Percentiles rank a stretch among this genome's conserved stretches.
phyloP scores from a whole-genome alignment of 2,113 vertebrate genomes.

The Engraulis encrasicolus region DNA sequence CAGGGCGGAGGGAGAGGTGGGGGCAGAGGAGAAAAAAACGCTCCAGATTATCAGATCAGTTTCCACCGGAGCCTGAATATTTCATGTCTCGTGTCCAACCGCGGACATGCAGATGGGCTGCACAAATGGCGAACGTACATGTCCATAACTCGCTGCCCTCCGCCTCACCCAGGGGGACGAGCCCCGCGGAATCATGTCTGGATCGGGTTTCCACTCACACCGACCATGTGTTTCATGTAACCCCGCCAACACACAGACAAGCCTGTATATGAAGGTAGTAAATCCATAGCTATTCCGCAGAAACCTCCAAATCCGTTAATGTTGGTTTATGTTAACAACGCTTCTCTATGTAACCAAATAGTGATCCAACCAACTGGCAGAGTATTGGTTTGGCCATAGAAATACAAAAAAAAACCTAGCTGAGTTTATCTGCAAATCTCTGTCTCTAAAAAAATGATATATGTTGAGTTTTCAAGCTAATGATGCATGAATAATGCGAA shows the following conservation, averaged over 20 bases:
- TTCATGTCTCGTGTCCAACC: constrained; percentile 71
- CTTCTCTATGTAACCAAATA: neutral
- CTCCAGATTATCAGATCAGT: constrained; percentile 82
- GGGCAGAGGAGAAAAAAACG: constrained; percentile 83
- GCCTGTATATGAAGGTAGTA: constrained; percentile 28
- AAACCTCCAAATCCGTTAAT: neutral
- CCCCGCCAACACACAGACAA: constrained; percentile 55
- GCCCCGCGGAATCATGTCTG: constrained; percentile 68
- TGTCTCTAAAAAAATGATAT: neutral
- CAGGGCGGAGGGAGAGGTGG: too few species aligned
- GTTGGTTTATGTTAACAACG: neutral
- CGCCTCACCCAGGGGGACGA: constrained; percentile 56
- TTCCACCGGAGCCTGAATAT: constrained; percentile 85
- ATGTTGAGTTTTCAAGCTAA: neutral
- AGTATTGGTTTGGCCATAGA: neutral
- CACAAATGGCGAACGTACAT: constrained; percentile 60
- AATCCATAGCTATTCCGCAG: neutral
- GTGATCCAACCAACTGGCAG: neutral
- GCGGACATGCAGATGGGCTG: constrained; percentile 65
- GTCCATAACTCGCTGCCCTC: constrained; percentile 52
- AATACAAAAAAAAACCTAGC: neutral
- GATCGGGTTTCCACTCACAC: constrained; percentile 72
- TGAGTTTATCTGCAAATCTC: neutral
- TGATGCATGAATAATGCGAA: neutral
- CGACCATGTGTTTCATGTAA: constrained; percentile 70